These are phyloP conservation scores for Gobionotothen gibberifrons DNA, from an alignment of 2,797 vertebrate species.

Conservation along the genomic window DNA sequence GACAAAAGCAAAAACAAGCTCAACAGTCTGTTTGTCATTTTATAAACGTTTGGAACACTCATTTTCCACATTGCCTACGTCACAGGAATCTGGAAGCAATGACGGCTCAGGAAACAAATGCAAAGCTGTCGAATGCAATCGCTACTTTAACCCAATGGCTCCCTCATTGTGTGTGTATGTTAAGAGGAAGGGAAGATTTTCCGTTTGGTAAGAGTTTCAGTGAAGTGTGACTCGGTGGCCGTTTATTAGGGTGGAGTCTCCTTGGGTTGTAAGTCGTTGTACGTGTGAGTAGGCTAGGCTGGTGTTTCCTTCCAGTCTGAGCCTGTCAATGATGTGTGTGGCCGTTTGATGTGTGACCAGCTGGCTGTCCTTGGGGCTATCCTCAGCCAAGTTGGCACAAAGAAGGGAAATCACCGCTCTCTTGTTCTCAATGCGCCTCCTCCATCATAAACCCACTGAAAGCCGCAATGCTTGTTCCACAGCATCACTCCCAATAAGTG, in stretches of 20 bases:
- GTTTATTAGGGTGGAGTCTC: constrained; percentile 23
- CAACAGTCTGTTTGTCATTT: constrained; percentile 43
- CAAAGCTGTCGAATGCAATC: constrained; percentile 30
- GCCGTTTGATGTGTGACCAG: constrained; percentile 54
- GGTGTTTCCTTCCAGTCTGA: constrained; percentile 30
- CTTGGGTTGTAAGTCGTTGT: constrained; percentile 24
- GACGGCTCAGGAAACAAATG: constrained; percentile 28
- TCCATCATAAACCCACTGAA: constrained; percentile 69
- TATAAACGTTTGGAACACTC: constrained; percentile 15
- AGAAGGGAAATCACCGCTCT: constrained; percentile 72
- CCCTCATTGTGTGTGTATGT: constrained; percentile 24
- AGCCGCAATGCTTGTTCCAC: constrained; percentile 34
- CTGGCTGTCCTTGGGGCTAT: constrained; percentile 38
- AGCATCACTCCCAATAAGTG: constrained; percentile 34
- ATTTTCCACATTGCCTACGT: constrained; percentile 17
- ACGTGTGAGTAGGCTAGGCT: constrained; percentile 9
- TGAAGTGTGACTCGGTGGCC: constrained; percentile 29
- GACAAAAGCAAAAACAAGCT: background rate
- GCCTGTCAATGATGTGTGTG: constrained; percentile 33
- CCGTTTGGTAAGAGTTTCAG: constrained; percentile 33
- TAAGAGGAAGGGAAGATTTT: constrained; percentile 23
- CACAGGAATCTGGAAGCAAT: constrained; percentile 47
- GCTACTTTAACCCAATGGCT: constrained; percentile 24
- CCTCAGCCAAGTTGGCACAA: constrained; percentile 71
- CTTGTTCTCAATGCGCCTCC: constrained; percentile 73